phyloP scores from a whole-genome alignment of 2,888 invertebrate genomes.

The Drosophila prostipennis region DNA sequence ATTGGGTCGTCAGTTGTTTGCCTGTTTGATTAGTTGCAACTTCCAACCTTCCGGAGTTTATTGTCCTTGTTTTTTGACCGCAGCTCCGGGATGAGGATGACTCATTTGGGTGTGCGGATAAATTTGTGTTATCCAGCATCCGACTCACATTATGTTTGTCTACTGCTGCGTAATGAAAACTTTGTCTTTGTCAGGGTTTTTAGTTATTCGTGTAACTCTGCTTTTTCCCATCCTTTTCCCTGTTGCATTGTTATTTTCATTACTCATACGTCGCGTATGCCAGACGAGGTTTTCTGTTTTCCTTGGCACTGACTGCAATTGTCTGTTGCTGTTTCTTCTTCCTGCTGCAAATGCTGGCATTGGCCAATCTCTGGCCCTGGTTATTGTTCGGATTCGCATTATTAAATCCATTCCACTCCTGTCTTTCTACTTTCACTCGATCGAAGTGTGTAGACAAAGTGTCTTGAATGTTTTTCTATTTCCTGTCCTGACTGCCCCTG shows the following conservation, averaged over 20 bases:
- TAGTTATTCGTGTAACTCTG: constrained; percentile 29
- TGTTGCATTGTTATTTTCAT: constrained; percentile 57
- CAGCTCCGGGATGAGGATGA: constrained; percentile 16
- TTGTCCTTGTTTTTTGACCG: constrained; percentile 21
- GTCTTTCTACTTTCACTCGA: constrained; percentile 63
- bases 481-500: constrained; percentile 37
- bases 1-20: constrained; percentile 72
- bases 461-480: constrained; percentile 54
- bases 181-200: constrained; percentile 71
- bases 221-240: constrained; percentile 24
- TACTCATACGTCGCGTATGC: constrained; percentile 64
- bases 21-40: constrained; percentile 20
- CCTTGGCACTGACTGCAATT: constrained; percentile 55
- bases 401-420: constrained; percentile 44
- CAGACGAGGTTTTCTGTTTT: constrained; percentile 42
- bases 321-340: constrained; percentile 10
- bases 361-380: constrained; percentile 31
- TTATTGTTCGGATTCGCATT: constrained; percentile 37
- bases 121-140: constrained; percentile 33
- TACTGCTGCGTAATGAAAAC: constrained; percentile 72
- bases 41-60: constrained; percentile 23
- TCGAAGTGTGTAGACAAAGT: constrained; percentile 12
- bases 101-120: constrained; percentile 18
- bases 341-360: constrained; percentile 24
- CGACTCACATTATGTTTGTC: constrained; percentile 27